phyloP scores from a whole-genome alignment of 1,140 invertebrate species.

The Zaprionus nigranus region DNA sequence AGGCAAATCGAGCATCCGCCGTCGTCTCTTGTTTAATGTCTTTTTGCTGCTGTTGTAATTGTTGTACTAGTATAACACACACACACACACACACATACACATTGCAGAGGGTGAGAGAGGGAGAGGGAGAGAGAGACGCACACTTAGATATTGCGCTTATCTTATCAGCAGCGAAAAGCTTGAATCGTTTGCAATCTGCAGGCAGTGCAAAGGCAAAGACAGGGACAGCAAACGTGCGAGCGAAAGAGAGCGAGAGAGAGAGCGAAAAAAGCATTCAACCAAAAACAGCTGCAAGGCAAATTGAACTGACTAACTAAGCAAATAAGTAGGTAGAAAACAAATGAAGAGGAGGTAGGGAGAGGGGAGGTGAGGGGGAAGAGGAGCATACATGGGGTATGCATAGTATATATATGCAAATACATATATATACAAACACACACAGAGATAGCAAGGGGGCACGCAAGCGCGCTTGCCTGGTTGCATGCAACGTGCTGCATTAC shows the following conservation, averaged over 20 bases:
- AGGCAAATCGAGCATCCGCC: constrained; percentile 48
- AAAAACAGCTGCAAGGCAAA: constrained; percentile 34
- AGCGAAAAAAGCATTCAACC: neutral
- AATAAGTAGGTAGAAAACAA: neutral
- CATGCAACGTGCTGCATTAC: constrained; percentile 30
- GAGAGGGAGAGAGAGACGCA: constrained; percentile 2
- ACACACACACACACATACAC: constrained; percentile 7
- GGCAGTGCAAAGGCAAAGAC: neutral
- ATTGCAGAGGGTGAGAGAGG: neutral
- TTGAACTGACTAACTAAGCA: constrained; percentile 15
- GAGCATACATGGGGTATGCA: too few species aligned
- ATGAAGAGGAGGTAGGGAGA: neutral
- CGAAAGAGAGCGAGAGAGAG: neutral
- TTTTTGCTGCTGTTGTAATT: constrained; percentile 27
- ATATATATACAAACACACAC: neutral
- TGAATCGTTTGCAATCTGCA: constrained; percentile 42
- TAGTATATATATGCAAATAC: neutral
- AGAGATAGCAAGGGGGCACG: neutral
- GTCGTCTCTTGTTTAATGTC: constrained; percentile 38
- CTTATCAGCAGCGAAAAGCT: constrained; percentile 39
- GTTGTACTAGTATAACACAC: constrained; percentile 2
- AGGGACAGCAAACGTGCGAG: neutral
- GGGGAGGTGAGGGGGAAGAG: too few species aligned
- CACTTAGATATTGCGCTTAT: constrained; percentile 32
- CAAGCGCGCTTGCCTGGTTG: constrained; percentile 8